phyloP scores from a whole-genome alignment of 2,797 vertebrate genomes.

The Lates japonicus region DNA sequence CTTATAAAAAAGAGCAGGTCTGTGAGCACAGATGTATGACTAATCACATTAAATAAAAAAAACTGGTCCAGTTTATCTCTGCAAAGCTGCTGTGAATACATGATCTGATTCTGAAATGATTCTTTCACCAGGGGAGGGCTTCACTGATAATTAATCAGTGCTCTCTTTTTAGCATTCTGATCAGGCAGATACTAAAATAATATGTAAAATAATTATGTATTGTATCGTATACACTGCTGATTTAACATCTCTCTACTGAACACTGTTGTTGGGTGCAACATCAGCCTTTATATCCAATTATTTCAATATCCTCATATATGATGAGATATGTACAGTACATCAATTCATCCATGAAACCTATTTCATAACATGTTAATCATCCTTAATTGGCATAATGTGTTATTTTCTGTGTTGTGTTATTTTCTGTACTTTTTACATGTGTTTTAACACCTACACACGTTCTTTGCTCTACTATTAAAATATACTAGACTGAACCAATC shows the following conservation, averaged over 20 bases:
- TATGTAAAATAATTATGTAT: not conserved
- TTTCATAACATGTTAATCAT: not conserved
- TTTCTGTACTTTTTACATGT: not conserved
- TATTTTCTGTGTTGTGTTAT: not conserved
- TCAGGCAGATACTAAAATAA: not conserved
- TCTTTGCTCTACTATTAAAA: not conserved
- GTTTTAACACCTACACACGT: too few relatives aligned
- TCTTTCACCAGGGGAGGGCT: constrained; percentile 11
- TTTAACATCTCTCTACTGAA: not conserved
- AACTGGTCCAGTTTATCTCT: constrained; percentile 43
- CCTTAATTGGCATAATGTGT: not conserved
- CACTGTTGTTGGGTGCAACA: not conserved
- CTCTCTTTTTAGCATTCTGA: constrained; percentile 10
- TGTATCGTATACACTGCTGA: not conserved
- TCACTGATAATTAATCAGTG: constrained; percentile 39
- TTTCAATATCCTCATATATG: not conserved
- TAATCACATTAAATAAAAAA: constrained; percentile 61
- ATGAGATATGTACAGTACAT: not conserved
- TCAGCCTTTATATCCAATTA: not conserved
- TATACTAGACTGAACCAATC: constrained; percentile 37
- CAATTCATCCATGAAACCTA: not conserved
- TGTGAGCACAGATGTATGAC: constrained; percentile 58
- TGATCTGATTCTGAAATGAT: constrained; percentile 49
- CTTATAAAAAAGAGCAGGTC: constrained; percentile 29
- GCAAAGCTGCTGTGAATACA: constrained; percentile 48